A percentile compares a stretch with the other conserved stretches of the same genome.
These are phyloP conservation scores for Stenchaetothrips biformis DNA, from an alignment of 2,888 invertebrate species.

Conservation along the genomic window DNA sequence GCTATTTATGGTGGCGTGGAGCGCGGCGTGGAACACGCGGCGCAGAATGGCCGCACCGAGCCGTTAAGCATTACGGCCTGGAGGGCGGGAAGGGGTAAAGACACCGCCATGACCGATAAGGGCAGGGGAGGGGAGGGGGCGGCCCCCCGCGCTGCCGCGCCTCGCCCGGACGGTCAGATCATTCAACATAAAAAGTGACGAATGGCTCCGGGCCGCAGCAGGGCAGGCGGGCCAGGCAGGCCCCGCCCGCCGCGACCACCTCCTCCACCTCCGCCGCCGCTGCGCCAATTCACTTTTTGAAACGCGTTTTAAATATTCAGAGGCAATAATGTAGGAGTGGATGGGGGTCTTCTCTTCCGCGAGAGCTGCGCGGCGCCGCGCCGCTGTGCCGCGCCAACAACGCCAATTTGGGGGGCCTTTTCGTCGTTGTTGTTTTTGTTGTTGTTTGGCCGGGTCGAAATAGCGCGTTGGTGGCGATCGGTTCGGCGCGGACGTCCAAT, in stretches of 20 bases:
- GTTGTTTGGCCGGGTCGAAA: no score
- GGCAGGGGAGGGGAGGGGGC: no score
- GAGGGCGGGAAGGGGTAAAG: neutral
- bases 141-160: neutral
- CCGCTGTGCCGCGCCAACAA: neutral
- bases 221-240: neutral
- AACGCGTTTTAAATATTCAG: constrained; percentile 26
- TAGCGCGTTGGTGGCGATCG: no score
- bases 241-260: neutral
- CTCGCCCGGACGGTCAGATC: neutral
- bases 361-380: neutral
- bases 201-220: neutral
- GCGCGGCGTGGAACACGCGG: neutral
- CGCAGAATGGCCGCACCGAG: neutral
- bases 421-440: no score
- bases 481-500: no score
- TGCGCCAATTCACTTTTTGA: constrained; percentile 15
- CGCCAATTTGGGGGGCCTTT: no score
- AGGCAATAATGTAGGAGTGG: constrained; percentile 25
- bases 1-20: neutral
- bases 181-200: constrained; percentile 18
- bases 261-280: neutral
- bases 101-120: no score
- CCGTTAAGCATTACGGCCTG: neutral
- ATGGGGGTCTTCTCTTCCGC: neutral